Evolutionary conservation across 2,113 vertebrate species (phyloP), one percentile per base, ranked within the genome.

Genomic region (Pterophyllum scalare): DNA sequence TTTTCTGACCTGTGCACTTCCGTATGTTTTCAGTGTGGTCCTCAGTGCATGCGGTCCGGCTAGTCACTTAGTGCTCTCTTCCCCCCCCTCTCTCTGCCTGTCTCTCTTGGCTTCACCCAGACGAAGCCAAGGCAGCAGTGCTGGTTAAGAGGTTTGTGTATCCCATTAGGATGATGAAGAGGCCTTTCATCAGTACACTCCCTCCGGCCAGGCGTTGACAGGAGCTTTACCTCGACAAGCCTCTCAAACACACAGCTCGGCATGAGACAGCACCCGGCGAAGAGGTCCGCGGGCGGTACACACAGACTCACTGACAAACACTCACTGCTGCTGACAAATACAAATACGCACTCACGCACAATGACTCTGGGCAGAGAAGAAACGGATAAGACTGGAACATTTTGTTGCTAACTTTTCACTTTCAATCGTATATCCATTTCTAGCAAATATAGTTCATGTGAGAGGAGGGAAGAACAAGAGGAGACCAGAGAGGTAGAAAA

Each of bases 151-250:
- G 94, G 92, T 95, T 92, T 95, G 93, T 94, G 93, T 93, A 92
- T 94, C 94, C 89, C 93, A 95, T 96, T 95, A 95, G 92, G 93
- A 95, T 95, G 95, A 96, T 96, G 95, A 95, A 96, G 94, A 95
- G 93, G 91, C 88, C 92, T 95, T 95, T 95, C 94, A 95, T 95
- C 93, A 94, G 92, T 80, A 79, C 89, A 87, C 91, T 93, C 93
- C 95, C 95, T 94, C 91, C 70, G 89, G 95, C 93, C 88, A 89
- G 87, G 81, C 89, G 60, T 84, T 94, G 94, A 95, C 94, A 95
- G 91, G 93, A 93, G 94, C 94, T 95, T 94, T 95, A 96, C 95
- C 91, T 94, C 88, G 84, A 95, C 94, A 91, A 95, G 91, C 86
- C 87, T 94, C 94, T 94, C 90, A 93, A 94, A 94, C 90, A 92